Conservation (phyloP, 2,888 invertebrate species). For the Mantis religiosa region DNA sequence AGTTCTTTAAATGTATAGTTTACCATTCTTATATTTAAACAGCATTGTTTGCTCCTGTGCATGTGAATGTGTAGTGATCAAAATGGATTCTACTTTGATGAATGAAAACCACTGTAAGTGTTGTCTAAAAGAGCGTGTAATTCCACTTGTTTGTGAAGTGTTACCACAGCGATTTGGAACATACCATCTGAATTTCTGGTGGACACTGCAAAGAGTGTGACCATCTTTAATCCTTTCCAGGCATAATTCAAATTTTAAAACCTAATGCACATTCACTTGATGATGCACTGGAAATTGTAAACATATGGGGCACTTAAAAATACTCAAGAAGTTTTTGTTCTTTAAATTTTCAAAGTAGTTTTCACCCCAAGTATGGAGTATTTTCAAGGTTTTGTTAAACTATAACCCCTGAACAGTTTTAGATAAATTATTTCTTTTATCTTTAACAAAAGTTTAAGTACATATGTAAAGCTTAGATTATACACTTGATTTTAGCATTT, state of each 20-base stretch:
- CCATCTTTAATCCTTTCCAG: background rate
- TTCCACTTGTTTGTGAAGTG: background rate
- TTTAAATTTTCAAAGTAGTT: too few species aligned
- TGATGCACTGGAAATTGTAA: too few species aligned
- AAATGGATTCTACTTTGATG: background rate
- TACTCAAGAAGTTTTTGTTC: too few species aligned
- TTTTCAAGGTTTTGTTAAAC: too few species aligned
- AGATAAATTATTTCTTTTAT: too few species aligned
- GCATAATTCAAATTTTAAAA: background rate
- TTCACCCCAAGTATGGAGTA: too few species aligned
- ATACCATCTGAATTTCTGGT: background rate
- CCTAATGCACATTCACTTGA: background rate
- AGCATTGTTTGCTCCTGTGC: background rate
- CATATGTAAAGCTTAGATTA: too few species aligned
- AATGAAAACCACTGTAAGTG: background rate
- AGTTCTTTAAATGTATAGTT: background rate
- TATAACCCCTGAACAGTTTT: too few species aligned
- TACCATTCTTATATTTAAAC: background rate
- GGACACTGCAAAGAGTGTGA: background rate
- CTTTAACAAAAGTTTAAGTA: too few species aligned
- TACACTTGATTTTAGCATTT: too few species aligned
- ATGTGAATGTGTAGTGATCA: background rate
- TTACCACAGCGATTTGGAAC: background rate
- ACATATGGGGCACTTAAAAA: too few species aligned
- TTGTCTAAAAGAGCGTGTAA: background rate